These are phyloP conservation scores for Stichopus chloronotus DNA, from an alignment of 35 echinoderm and acorn worm species.

Conservation along the genomic window DNA sequence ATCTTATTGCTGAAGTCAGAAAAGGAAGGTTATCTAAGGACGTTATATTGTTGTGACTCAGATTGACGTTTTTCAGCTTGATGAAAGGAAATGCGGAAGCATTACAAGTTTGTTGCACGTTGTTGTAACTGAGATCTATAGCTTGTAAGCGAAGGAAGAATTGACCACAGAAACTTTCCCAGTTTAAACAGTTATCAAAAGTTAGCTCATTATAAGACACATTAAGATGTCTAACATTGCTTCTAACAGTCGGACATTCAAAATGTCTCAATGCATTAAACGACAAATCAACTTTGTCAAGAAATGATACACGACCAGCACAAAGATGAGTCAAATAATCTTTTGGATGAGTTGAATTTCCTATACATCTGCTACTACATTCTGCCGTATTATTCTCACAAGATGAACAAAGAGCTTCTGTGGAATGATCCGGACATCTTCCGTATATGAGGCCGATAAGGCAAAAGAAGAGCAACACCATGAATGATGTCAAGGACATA, in stretches of 20 bases:
- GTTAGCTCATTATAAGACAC: not conserved
- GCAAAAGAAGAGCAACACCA: no score
- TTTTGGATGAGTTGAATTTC: no score
- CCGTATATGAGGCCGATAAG: no score
- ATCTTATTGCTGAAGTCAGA: not conserved
- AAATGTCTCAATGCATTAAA: not conserved
- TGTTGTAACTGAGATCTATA: not conserved
- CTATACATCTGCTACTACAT: no score
- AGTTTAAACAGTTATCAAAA: not conserved
- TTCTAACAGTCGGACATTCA: not conserved
- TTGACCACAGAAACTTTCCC: not conserved
- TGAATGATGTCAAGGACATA: no score
- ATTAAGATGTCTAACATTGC: not conserved
- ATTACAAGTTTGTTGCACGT: not conserved
- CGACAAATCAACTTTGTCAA: not conserved
- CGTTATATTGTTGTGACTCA: not conserved
- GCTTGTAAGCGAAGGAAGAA: not conserved
- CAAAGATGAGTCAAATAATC: not conserved
- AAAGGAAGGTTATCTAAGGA: not conserved
- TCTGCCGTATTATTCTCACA: no score
- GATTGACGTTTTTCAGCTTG: not conserved
- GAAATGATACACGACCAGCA: not conserved
- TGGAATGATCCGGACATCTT: no score
- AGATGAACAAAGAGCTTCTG: not conserved
- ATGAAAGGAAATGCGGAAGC: not conserved